Conservation (phyloP, 2,888 invertebrate genomes). For the Bellardia pandia region DNA sequence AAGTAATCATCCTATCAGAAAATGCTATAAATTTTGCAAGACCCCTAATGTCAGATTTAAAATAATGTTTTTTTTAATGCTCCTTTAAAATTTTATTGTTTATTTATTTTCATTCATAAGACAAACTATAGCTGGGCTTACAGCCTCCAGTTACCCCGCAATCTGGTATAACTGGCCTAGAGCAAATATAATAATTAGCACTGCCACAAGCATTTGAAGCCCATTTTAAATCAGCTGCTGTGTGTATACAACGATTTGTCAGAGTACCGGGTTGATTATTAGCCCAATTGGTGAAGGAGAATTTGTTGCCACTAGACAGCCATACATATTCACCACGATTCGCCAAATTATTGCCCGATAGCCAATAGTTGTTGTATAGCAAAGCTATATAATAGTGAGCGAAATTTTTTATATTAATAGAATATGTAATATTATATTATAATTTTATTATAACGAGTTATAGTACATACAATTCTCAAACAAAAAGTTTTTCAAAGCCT, state of each 20-base stretch:
- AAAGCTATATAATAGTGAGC: background rate
- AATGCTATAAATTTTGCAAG: no score
- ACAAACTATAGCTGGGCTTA: no score
- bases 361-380: constrained; percentile 36
- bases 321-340: constrained; percentile 30
- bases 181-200: constrained; percentile 41
- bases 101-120: no score
- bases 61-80: no score
- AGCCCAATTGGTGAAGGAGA: constrained; percentile 54
- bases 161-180: background rate
- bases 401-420: no score
- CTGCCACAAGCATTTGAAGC: background rate
- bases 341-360: constrained; percentile 57
- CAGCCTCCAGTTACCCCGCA: constrained; percentile 22
- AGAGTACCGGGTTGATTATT: constrained; percentile 35
- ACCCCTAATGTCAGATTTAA: no score
- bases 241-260: constrained; percentile 41
- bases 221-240: constrained; percentile 47
- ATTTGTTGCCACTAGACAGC: constrained; percentile 29
- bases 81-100: no score
- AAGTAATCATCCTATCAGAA: no score
- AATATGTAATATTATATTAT: no score
- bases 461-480: constrained; percentile 22
- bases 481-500: background rate
- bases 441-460: no score